Percentiles rank a stretch among this genome's conserved stretches.
Conservation (phyloP, 2,888 invertebrate species). For the Gonocerus acuteangulatus region DNA sequence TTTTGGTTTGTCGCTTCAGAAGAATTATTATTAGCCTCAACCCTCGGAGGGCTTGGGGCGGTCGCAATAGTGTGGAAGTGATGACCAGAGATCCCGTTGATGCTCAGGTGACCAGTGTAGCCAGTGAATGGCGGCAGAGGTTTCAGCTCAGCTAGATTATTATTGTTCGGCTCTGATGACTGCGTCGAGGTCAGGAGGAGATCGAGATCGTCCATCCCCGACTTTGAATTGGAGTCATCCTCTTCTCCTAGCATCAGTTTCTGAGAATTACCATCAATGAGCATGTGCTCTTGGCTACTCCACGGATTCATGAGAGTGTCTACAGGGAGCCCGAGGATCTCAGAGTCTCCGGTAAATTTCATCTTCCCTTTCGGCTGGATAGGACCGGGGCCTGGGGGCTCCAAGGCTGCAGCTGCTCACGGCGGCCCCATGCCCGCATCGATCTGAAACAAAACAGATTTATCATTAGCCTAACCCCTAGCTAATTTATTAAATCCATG, state of each 20-base stretch:
- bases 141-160: slow-evolving; percentile 72
- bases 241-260: slow-evolving; percentile 47
- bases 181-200: slow-evolving; percentile 36
- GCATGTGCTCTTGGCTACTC: slow-evolving; percentile 50
- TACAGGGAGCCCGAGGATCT: slow-evolving; percentile 44
- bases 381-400: slow-evolving; percentile 32
- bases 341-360: slow-evolving; percentile 41
- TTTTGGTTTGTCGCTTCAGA: slow-evolving; percentile 55
- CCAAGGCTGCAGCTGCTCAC: slow-evolving; percentile 21
- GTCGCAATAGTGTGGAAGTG: slow-evolving; percentile 76
- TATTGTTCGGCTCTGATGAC: slow-evolving; percentile 49
- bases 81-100: slow-evolving; percentile 80
- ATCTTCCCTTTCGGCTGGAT: slow-evolving; percentile 48
- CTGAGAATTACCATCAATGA: slow-evolving; percentile 44
- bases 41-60: slow-evolving; percentile 42
- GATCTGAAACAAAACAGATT: slow-evolving; percentile 4
- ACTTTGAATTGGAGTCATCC: slow-evolving; percentile 37
- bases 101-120: slow-evolving; percentile 76
- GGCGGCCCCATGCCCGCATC: slow-evolving; percentile 19
- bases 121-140: slow-evolving; percentile 79
- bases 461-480: slow-evolving; percentile 2
- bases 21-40: slow-evolving; percentile 38
- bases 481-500: no score
- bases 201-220: slow-evolving; percentile 38
- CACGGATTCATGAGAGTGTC: slow-evolving; percentile 67